phyloP scores from a whole-genome alignment of 1,140 invertebrate species.

The Aporrectodea caliginosa region DNA sequence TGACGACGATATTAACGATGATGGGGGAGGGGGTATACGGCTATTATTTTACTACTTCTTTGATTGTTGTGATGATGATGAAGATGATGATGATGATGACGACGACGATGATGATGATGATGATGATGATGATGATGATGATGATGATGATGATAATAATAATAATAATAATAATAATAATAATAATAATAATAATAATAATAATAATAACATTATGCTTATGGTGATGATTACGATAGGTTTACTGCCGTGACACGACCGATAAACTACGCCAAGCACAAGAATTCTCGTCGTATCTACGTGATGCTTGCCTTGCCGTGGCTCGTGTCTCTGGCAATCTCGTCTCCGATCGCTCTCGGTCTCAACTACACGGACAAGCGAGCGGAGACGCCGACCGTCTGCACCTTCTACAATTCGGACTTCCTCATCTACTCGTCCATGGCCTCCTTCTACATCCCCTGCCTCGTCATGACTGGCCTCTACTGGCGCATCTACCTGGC shows the following conservation, averaged over 20 bases:
- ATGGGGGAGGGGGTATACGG: no score
- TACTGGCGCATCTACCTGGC: constrained; percentile 96
- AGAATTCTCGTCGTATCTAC: constrained; percentile 90
- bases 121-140: no score
- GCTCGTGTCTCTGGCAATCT: constrained; percentile 91
- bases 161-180: no score
- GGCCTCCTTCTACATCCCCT: constrained; percentile 98
- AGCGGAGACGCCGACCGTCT: constrained; percentile 53
- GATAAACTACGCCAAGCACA: constrained; percentile 98
- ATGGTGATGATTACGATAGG: no score
- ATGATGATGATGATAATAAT: no score
- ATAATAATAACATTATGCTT: no score
- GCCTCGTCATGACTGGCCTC: constrained; percentile 96
- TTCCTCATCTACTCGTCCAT: constrained; percentile 82
- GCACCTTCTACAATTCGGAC: constrained; percentile 73
- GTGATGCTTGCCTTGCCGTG: constrained; percentile 94
- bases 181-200: no score
- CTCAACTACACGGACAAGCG: constrained; percentile 65
- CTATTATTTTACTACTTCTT: no score
- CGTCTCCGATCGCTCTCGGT: constrained; percentile 92
- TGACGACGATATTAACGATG: no score
- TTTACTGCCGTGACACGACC: constrained; percentile 98
- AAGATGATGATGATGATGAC: no score
- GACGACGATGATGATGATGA: no score
- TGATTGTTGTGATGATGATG: no score